Evolutionary conservation across 2,888 invertebrate genomes (phyloP).

Genomic region (Balanococcus diminutus): DNA sequence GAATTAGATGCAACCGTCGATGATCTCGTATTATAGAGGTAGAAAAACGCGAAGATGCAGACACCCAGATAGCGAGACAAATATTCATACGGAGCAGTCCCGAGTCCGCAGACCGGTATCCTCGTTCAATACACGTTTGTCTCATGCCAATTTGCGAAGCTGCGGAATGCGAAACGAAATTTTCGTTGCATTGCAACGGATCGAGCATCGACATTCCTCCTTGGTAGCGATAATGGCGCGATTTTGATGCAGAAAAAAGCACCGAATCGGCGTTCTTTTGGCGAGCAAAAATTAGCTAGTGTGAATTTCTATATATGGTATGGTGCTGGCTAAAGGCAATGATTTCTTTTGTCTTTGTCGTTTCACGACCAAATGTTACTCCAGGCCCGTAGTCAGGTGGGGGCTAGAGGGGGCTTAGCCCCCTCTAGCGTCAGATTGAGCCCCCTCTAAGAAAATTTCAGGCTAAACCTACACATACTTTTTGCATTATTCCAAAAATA

Average conservation of each 20-base stretch:
- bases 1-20: constrained; percentile 36
- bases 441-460: no score
- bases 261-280: not conserved
- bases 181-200: not conserved
- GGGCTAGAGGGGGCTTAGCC: no score
- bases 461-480: no score
- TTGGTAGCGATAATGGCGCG: no score
- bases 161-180: constrained; percentile 4
- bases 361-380: not conserved
- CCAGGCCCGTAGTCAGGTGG: no score
- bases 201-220: constrained; percentile 8
- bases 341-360: not conserved
- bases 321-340: not conserved
- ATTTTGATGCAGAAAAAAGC: not conserved
- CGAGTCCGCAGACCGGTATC: constrained; percentile 25
- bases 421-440: no score
- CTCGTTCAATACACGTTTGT: constrained; percentile 4
- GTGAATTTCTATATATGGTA: not conserved
- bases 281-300: not conserved
- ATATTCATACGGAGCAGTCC: constrained; percentile 29
- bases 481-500: no score
- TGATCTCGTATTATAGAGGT: not conserved
- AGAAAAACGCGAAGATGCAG: constrained; percentile 9
- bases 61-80: constrained; percentile 30
- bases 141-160: constrained; percentile 3